These are phyloP conservation scores for Uropsilus gracilis DNA, from an alignment of 2,113 vertebrate species.

Conservation along the genomic window DNA sequence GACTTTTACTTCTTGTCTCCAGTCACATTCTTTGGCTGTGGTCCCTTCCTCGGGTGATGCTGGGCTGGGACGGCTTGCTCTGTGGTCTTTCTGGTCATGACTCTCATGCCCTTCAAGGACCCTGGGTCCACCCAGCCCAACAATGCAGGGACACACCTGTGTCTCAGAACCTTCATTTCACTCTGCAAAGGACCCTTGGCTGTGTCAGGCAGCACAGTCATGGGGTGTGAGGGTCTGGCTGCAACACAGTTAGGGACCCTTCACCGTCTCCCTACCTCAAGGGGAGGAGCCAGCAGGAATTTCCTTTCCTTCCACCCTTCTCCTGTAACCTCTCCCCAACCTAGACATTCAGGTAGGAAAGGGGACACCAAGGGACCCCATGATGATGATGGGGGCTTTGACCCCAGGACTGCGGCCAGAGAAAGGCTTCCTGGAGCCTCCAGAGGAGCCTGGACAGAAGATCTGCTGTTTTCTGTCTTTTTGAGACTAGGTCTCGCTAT, in stretches of 20 bases:
- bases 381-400: background rate
- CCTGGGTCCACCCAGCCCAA: background rate
- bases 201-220: accelerated
- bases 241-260: background rate
- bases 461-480: no score
- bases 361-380: accelerated
- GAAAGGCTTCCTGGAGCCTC: no score
- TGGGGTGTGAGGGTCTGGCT: accelerated
- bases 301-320: no score
- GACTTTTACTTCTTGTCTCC: background rate
- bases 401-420: background rate
- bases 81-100: background rate
- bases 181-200: background rate
- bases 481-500: no score
- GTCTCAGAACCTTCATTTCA: background rate
- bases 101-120: background rate
- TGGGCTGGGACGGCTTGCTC: background rate
- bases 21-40: background rate
- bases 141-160: background rate
- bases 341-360: background rate
- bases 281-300: background rate
- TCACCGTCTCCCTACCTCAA: background rate
- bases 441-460: background rate
- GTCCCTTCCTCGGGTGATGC: background rate
- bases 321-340: accelerated